phyloP scores from a whole-genome alignment of 2,888 invertebrate genomes.

The Coenonympha glycerion region DNA sequence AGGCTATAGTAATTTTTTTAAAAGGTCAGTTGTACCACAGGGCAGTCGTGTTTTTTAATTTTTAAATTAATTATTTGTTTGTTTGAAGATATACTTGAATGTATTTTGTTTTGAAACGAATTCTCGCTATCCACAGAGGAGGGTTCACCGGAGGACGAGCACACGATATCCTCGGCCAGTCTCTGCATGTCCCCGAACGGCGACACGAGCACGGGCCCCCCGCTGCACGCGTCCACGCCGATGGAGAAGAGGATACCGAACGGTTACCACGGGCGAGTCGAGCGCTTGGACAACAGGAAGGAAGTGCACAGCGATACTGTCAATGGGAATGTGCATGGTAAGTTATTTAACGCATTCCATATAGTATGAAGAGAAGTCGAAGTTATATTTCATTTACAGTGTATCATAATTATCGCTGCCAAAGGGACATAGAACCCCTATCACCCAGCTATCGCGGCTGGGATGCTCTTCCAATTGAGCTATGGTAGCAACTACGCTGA shows the following conservation, averaged over 20 bases:
- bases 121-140: slow-evolving; percentile 42
- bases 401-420: no score
- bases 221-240: slow-evolving; percentile 48
- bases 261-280: slow-evolving; percentile 37
- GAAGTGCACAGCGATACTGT: slow-evolving; percentile 40
- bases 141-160: slow-evolving; percentile 54
- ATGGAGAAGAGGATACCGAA: slow-evolving; percentile 42
- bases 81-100: no score
- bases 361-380: neutral
- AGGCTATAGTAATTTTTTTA: no score
- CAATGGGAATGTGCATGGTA: slow-evolving; percentile 59
- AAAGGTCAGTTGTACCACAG: no score
- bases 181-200: slow-evolving; percentile 58
- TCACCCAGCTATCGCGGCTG: no score
- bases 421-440: no score
- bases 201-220: slow-evolving; percentile 25
- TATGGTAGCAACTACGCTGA: no score
- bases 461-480: no score
- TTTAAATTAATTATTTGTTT: no score
- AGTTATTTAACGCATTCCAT: slow-evolving; percentile 18
- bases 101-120: no score
- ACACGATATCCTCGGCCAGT: slow-evolving; percentile 63
- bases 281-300: slow-evolving; percentile 32
- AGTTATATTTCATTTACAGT: neutral
- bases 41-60: no score